Percentiles rank a stretch among this genome's conserved stretches.
Evolutionary conservation across 2,888 invertebrate genomes (phyloP).

Genomic region (Baccha elongata): DNA sequence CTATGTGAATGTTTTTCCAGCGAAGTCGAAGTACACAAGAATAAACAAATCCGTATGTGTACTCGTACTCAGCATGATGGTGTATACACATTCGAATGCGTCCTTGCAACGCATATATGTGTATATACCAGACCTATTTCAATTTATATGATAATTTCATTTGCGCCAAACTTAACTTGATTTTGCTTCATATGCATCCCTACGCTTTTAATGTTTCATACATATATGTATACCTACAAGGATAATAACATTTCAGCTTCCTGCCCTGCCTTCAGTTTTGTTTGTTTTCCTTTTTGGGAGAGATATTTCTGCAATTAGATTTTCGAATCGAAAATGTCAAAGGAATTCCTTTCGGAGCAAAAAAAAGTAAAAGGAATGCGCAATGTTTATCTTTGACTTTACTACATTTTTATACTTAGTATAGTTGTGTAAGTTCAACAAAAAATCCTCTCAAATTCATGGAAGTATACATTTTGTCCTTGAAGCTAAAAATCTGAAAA

Average conservation of each 20-base stretch:
- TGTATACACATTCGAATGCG: slow-evolving; percentile 16
- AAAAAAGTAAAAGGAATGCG: too few species aligned
- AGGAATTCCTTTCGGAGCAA: neutral
- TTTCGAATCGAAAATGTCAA: slow-evolving; percentile 13
- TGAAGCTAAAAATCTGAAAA: slow-evolving; percentile 28
- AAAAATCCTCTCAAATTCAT: slow-evolving; percentile 16
- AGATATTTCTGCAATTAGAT: slow-evolving; percentile 25
- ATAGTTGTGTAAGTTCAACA: too few species aligned
- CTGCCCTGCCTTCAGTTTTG: neutral
- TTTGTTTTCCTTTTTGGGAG: neutral
- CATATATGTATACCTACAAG: slow-evolving; percentile 16
- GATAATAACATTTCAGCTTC: slow-evolving; percentile 52
- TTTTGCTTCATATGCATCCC: slow-evolving; percentile 54
- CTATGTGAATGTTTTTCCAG: neutral
- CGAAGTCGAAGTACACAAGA: neutral
- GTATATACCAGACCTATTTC: slow-evolving; percentile 51
- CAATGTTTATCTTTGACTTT: too few species aligned
- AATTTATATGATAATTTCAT: slow-evolving; percentile 72
- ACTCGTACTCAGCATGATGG: too few species aligned
- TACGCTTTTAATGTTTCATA: neutral
- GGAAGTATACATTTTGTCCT: slow-evolving; percentile 17
- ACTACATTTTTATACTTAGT: too few species aligned
- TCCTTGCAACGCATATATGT: slow-evolving; percentile 21
- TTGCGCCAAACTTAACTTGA: slow-evolving; percentile 62
- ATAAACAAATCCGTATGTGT: too few species aligned